These are phyloP conservation scores for Noctua janthe DNA, from an alignment of 2,888 invertebrate species.

Conservation along the genomic window DNA sequence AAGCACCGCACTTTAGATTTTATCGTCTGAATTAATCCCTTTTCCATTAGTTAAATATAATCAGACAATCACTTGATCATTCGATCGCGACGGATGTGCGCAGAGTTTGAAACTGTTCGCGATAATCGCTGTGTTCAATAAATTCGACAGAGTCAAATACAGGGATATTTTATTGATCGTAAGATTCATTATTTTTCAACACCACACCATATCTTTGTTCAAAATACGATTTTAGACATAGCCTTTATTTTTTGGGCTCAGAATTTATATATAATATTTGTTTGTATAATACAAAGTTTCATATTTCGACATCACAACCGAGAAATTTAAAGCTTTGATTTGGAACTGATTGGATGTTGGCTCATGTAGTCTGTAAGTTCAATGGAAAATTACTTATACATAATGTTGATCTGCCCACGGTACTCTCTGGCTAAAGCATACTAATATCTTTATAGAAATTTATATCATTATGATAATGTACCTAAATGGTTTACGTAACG, in stretches of 20 bases:
- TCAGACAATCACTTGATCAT: constrained; percentile 56
- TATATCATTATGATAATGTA: constrained; percentile 72
- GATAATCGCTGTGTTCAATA: constrained; percentile 86
- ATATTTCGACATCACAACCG: constrained; percentile 76
- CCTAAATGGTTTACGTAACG: constrained; percentile 73
- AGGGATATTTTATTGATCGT: constrained; percentile 89
- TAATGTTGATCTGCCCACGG: constrained; percentile 78
- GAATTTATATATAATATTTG: constrained; percentile 67
- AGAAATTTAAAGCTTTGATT: constrained; percentile 88
- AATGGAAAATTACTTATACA: constrained; percentile 70
- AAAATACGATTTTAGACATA: constrained; percentile 69
- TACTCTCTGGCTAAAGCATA: constrained; percentile 76
- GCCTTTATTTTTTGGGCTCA: constrained; percentile 66
- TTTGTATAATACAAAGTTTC: constrained; percentile 62
- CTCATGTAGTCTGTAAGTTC: constrained; percentile 82
- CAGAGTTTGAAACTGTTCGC: constrained; percentile 81
- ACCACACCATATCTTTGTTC: constrained; percentile 75
- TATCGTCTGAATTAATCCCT: constrained; percentile 49
- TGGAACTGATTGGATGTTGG: constrained; percentile 87
- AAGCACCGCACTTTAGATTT: constrained; percentile 60
- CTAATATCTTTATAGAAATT: constrained; percentile 69
- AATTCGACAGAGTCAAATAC: constrained; percentile 89
- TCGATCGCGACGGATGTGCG: constrained; percentile 57
- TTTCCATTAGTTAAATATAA: constrained; percentile 55
- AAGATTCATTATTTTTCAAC: constrained; percentile 79